Evolutionary conservation across 2,797 vertebrate species (phyloP).

Genomic region (Botia almorhae): DNA sequence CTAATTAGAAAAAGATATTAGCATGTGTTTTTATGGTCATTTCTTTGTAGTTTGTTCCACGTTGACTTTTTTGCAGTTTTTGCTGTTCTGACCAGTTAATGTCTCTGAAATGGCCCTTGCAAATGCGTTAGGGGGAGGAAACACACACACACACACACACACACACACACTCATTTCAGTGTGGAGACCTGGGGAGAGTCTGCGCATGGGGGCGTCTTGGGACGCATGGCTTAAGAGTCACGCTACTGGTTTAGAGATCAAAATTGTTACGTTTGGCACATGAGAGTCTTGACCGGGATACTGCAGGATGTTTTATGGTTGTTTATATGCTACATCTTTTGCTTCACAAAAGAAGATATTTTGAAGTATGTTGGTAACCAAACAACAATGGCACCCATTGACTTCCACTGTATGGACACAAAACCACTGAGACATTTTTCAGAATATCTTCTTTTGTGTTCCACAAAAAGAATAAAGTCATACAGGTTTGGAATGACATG

Average conservation of each 20-base stretch:
- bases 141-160: neutral
- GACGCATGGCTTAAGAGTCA: neutral
- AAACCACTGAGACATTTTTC: too few species aligned
- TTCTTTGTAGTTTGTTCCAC: conserved; percentile 5
- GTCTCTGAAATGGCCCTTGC: conserved; percentile 36
- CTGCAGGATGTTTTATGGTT: conserved; percentile 1
- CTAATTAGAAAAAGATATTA: conserved; percentile 32
- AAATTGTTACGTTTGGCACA: neutral
- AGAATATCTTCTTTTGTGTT: too few species aligned
- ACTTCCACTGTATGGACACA: too few species aligned
- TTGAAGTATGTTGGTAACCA: too few species aligned
- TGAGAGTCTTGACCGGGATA: neutral
- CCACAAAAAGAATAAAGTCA: too few species aligned
- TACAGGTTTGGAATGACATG: too few species aligned
- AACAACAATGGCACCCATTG: too few species aligned
- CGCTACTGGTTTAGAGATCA: neutral
- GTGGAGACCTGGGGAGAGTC: conserved; percentile 10
- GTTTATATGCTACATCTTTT: too few species aligned
- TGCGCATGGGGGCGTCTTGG: conserved; percentile 11
- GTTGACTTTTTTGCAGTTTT: conserved; percentile 35
- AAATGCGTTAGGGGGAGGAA: neutral
- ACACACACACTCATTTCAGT: neutral
- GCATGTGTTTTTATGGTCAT: conserved; percentile 9
- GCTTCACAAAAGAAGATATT: too few species aligned
- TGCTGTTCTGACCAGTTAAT: conserved; percentile 37